Percentiles rank a stretch among this genome's conserved stretches.
phyloP scores from a whole-genome alignment of 2,113 vertebrate genomes.

The Gila orcuttii region DNA sequence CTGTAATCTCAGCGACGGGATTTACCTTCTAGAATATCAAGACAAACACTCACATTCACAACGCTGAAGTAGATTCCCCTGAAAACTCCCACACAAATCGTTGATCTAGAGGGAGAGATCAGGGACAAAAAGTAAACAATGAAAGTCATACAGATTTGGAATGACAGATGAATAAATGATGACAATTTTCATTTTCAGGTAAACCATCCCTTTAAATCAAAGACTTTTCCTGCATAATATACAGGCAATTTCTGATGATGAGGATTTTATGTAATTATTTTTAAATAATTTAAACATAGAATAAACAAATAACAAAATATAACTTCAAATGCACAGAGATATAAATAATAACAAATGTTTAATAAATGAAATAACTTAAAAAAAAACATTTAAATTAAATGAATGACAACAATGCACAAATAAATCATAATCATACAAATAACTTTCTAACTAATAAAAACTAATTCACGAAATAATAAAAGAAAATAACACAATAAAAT shows the following conservation, averaged over 20 bases:
- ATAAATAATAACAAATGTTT: background rate
- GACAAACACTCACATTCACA: background rate
- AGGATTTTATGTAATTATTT: background rate
- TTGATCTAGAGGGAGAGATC: background rate
- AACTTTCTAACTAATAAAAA: too few species aligned
- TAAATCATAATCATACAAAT: too few species aligned
- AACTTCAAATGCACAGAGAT: background rate
- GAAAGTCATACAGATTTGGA: background rate
- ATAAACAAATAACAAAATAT: background rate
- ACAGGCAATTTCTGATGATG: too few species aligned
- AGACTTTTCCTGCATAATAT: too few species aligned
- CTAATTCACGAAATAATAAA: too few species aligned
- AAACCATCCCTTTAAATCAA: too few species aligned
- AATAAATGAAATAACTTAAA: too few species aligned
- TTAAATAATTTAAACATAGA: background rate
- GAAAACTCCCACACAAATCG: background rate
- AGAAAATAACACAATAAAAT: too few species aligned
- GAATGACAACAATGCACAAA: too few species aligned
- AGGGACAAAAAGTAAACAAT: background rate
- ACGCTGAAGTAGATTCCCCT: background rate
- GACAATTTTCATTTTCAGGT: background rate
- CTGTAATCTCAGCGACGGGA: background rate
- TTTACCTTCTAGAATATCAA: constrained; percentile 18
- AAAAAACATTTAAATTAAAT: too few species aligned
- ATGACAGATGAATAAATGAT: background rate